A percentile compares a stretch with the other conserved stretches of the same genome.
Evolutionary conservation across 2,113 vertebrate species (phyloP).

Genomic region (Syngnathus floridae): DNA sequence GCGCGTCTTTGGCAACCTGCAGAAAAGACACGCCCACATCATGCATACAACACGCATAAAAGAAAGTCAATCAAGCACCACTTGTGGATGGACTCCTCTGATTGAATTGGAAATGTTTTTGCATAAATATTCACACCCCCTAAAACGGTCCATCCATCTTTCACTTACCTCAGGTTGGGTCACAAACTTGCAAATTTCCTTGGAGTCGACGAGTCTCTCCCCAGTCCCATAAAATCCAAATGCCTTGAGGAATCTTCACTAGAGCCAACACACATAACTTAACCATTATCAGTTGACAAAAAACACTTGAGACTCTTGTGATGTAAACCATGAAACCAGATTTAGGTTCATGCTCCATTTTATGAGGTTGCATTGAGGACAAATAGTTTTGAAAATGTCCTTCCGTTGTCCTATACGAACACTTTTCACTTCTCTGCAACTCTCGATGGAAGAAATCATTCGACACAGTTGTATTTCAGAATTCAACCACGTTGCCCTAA

Average conservation of each 20-base stretch:
- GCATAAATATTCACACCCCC: not conserved
- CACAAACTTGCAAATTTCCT: not conserved
- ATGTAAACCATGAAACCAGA: not conserved
- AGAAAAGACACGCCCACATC: too few relatives aligned
- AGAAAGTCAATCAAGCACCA: too few relatives aligned
- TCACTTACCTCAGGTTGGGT: not conserved
- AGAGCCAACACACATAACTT: too few relatives aligned
- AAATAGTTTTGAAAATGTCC: not conserved
- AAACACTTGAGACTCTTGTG: not conserved
- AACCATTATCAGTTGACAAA: not conserved
- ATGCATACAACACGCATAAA: too few relatives aligned
- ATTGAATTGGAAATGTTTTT: not conserved
- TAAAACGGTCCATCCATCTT: not conserved
- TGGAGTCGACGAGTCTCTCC: not conserved
- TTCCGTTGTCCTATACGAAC: too few relatives aligned
- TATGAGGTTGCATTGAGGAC: constrained; percentile 17
- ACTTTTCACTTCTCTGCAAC: not conserved
- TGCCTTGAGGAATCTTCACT: too few relatives aligned
- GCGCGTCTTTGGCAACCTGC: too few relatives aligned
- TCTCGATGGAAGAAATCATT: not conserved
- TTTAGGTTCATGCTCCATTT: constrained; percentile 4
- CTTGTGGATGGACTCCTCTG: not conserved
- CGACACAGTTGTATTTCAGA: not conserved
- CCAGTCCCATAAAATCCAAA: not conserved
- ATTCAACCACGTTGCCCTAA: constrained; percentile 5